Conservation (phyloP, 2,797 vertebrate species). For the Mus caroli region DNA sequence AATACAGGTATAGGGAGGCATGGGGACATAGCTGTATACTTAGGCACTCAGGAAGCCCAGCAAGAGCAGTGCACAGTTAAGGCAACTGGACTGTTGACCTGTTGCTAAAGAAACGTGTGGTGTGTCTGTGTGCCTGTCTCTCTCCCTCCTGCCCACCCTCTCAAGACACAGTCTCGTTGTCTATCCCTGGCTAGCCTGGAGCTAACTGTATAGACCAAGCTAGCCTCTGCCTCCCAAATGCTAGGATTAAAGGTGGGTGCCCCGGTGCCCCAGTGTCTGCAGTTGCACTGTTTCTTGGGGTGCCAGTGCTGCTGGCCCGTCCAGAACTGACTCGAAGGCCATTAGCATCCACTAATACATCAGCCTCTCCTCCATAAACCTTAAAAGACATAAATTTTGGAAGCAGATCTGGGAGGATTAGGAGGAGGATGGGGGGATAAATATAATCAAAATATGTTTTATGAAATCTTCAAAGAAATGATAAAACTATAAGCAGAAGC, state of each 20-base stretch:
- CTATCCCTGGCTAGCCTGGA: neutral
- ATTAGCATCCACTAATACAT: neutral
- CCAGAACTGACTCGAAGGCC: neutral
- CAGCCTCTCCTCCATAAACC: neutral
- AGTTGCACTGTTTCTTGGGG: neutral
- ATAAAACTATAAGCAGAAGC: neutral
- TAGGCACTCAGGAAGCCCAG: neutral
- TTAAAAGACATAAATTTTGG: neutral
- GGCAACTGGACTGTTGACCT: neutral
- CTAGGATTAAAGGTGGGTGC: neutral
- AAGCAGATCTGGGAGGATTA: neutral
- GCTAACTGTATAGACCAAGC: neutral
- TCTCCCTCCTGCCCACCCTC: neutral
- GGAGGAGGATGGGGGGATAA: neutral
- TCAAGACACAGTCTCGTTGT: neutral
- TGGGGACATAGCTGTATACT: neutral
- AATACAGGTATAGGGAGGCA: neutral
- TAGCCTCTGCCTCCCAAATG: neutral
- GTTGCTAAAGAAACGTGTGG: too few species aligned
- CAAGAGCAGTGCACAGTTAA: neutral
- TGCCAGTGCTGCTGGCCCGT: neutral
- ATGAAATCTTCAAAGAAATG: neutral
- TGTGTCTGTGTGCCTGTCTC: neutral
- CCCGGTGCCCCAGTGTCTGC: neutral
- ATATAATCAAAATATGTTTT: neutral